Evolutionary conservation across 2,113 vertebrate genomes (phyloP).

Genomic region (Melanotaenia duboulayi): DNA sequence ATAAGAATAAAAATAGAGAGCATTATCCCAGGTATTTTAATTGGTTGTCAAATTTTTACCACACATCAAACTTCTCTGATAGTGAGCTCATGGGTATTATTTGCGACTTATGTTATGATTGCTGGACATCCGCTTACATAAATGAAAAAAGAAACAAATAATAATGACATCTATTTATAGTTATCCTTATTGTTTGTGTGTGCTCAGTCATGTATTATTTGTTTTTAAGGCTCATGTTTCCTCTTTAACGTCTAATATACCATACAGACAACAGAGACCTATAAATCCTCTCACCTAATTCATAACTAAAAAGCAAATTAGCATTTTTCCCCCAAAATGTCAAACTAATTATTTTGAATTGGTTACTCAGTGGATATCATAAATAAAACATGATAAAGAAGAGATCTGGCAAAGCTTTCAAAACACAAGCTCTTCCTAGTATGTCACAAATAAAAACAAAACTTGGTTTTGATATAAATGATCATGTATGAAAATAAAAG

Average conservation of each 20-base stretch:
- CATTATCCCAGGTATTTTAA: background rate
- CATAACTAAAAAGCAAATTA: slow-evolving; percentile 2
- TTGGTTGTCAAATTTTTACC: background rate
- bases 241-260: slow-evolving; percentile 8
- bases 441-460: background rate
- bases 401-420: background rate
- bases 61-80: background rate
- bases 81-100: background rate
- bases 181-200: background rate
- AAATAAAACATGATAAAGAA: slow-evolving; percentile 1
- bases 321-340: slow-evolving; percentile 24
- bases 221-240: background rate
- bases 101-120: background rate
- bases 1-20: background rate
- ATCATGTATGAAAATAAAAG: background rate
- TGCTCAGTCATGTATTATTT: background rate
- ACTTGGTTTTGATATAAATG: background rate
- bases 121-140: background rate
- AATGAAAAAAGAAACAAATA: too few species aligned
- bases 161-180: background rate
- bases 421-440: background rate
- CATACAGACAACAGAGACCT: background rate
- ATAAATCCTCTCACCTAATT: background rate
- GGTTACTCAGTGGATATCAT: background rate
- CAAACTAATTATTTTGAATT: slow-evolving; percentile 17